Evolutionary conservation across 2,113 vertebrate genomes (phyloP).

Genomic region (Gymnarchus niloticus): DNA sequence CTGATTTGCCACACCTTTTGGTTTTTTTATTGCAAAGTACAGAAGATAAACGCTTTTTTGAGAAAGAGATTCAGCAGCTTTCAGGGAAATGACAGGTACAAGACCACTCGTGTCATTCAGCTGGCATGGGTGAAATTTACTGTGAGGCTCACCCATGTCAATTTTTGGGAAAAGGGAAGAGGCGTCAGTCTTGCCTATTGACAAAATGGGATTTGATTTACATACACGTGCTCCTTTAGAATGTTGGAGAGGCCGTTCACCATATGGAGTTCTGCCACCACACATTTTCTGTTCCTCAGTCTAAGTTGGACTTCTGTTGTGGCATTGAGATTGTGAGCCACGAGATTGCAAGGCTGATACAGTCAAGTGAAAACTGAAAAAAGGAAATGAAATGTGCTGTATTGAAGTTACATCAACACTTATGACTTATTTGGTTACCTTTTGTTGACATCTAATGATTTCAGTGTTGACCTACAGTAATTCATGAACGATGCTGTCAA

Average conservation of each 20-base stretch:
- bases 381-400: not conserved
- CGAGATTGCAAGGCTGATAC: not conserved
- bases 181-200: not conserved
- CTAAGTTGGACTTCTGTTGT: not conserved
- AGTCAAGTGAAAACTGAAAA: not conserved
- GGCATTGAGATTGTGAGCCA: not conserved
- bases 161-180: not conserved
- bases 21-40: not conserved
- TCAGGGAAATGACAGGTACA: not conserved
- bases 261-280: not conserved
- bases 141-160: not conserved
- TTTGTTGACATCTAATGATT: not conserved
- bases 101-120: not conserved
- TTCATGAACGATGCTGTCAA: not conserved
- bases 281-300: not conserved
- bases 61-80: not conserved
- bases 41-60: not conserved
- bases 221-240: not conserved
- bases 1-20: not conserved
- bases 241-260: not conserved
- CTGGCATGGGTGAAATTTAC: not conserved
- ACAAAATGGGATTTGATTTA: not conserved
- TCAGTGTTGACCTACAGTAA: not conserved
- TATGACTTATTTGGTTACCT: not conserved
- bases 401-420: not conserved